Base-by-base conservation (phyloP, 2,888 invertebrate genomes). In the Synergus laeviventris region DNA sequence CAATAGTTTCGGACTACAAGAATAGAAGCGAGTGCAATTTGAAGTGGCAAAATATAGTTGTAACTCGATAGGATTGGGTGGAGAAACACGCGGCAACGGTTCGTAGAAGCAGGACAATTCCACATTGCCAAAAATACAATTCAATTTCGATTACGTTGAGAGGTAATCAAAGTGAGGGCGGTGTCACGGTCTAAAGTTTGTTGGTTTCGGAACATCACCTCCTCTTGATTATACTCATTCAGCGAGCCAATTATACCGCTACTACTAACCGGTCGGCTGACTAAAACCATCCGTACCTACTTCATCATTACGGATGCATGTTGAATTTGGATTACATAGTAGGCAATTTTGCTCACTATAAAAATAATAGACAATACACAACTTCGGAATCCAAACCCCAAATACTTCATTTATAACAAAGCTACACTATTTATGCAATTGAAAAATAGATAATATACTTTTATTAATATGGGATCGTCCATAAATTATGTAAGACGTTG, bases 161-260 rank as follows among this genome's bases (percentile, higher is more conserved):
- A 49, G 45, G 45, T 31, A 70, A 70, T 70, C 49, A 70, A 38
- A 24, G 21, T 64, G 70, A 31, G 49, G 70, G 70, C 49, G 49
- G 49, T 70, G 70, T 70, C 31, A 70, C 49, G 70, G 70, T 70
- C 70, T 70, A n/a, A 36, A 70, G 24, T 66, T 8, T 66, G 45
- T 31, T 70, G 70, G 70, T 70, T 70, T 70, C 49, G 70, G 70
- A 70, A 70, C 70, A 70, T 70, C 70, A 70, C 70, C 70, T 66
- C 66, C 66, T 70, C 49, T 54, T 70, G 49, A 70, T 49, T 70
- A 49, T 36, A 70, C 12, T 49, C 49, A 70, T 54, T 54, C 49
- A 36, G 49, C 49, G 24, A 49, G 45, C 70, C 70, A 70, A 70
- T 70, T 70, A 70, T 70, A 70, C 70, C 49, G 70, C 70, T 70